Conservation (phyloP, 2,797 vertebrate species). For the Sebastes minor region DNA sequence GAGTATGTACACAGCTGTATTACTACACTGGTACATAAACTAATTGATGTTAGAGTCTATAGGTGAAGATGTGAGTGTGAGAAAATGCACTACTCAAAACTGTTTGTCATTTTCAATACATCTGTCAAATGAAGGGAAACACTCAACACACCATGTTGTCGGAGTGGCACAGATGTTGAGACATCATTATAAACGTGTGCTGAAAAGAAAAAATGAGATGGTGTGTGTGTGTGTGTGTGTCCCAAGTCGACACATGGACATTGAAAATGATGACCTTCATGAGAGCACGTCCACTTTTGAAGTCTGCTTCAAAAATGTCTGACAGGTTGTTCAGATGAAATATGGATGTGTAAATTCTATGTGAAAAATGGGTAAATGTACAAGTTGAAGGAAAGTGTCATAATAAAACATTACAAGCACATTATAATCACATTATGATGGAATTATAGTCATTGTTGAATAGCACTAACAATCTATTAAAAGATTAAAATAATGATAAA, state of each 20-base stretch:
- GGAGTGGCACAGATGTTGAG: neutral
- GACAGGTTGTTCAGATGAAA: constrained; percentile 35
- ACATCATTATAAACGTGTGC: neutral
- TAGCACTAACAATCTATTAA: neutral
- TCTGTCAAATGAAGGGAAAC: constrained; percentile 11
- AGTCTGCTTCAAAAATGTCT: constrained; percentile 70
- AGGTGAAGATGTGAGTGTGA: constrained; percentile 9
- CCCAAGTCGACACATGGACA: neutral
- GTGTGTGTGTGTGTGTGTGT: no score
- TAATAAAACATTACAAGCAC: constrained; percentile 4
- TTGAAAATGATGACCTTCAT: constrained; percentile 35
- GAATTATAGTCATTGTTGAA: constrained; percentile 2
- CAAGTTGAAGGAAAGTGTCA: constrained; percentile 25
- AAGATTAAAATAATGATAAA: neutral
- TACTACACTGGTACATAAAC: constrained; percentile 30
- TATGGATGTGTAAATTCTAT: constrained; percentile 36
- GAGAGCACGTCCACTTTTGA: constrained; percentile 65
- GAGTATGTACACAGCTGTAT: constrained; percentile 36
- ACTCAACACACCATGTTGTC: neutral
- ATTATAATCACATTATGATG: constrained; percentile 33
- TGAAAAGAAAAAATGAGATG: neutral
- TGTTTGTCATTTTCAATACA: constrained; percentile 28
- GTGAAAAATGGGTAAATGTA: constrained; percentile 32
- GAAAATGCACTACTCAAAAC: neutral
- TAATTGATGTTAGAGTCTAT: constrained; percentile 14